Evolutionary conservation across 2,113 vertebrate species (phyloP).

Genomic region (Telmatochromis sp.): DNA sequence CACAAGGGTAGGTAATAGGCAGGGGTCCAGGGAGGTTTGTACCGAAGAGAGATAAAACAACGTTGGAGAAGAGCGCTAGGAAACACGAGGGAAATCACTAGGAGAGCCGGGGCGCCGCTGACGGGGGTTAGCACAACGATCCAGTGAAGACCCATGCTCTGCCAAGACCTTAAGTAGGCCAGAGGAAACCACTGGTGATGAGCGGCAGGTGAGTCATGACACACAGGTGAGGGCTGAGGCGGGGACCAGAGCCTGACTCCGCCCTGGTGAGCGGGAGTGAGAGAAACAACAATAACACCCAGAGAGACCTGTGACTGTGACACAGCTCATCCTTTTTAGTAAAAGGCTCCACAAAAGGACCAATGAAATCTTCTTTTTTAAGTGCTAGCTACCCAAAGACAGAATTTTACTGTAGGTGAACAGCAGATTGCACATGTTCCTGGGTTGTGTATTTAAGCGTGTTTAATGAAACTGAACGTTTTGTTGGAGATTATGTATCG

Average conservation of each 20-base stretch:
- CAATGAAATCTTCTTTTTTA: neutral
- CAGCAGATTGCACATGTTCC: neutral
- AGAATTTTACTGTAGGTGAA: neutral
- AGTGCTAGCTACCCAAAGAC: neutral
- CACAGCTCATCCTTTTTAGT: neutral
- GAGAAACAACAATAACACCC: neutral
- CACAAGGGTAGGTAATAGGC: neutral
- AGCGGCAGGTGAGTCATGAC: neutral
- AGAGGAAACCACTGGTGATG: neutral
- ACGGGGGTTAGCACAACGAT: neutral
- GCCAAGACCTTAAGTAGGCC: neutral
- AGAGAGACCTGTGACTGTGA: neutral
- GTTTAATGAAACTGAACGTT: neutral
- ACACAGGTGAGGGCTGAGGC: neutral
- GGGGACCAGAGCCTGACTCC: neutral
- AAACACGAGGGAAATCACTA: neutral
- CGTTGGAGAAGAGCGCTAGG: neutral
- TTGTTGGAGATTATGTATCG: neutral
- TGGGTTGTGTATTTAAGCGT: neutral
- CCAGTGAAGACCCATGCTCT: neutral
- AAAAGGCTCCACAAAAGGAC: neutral
- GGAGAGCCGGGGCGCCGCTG: fast-evolving
- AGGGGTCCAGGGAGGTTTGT: neutral
- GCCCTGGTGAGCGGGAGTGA: neutral
- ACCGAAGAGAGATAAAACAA: neutral